Conservation (phyloP, 2,888 invertebrate species). For the Elegia similella region DNA sequence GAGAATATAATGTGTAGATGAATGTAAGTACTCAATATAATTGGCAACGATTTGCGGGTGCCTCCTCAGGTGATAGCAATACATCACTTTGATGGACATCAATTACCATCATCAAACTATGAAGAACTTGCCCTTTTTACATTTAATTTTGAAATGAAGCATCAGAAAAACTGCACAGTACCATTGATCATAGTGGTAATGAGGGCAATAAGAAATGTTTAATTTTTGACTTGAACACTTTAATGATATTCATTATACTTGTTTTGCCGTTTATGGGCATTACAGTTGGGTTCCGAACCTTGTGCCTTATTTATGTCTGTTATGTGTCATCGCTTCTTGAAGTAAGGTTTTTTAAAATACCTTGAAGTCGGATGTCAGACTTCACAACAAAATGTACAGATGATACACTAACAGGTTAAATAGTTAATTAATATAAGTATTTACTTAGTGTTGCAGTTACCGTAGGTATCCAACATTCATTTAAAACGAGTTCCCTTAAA, state of each 20-base stretch:
- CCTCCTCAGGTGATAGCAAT: neutral
- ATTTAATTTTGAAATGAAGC: neutral
- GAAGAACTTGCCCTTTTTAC: neutral
- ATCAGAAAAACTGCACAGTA: neutral
- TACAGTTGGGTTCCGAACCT: neutral
- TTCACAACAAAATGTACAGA: too few relatives aligned
- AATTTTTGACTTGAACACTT: neutral
- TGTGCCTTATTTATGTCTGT: neutral
- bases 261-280: neutral
- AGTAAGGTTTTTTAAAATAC: neutral
- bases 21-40: neutral
- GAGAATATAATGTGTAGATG: too few relatives aligned
- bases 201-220: neutral
- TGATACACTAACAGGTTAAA: too few relatives aligned
- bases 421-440: too few relatives aligned
- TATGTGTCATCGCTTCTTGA: neutral
- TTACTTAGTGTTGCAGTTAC: too few relatives aligned
- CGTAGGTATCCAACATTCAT: too few relatives aligned
- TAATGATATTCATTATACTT: neutral
- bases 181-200: neutral
- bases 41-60: neutral
- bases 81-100: neutral
- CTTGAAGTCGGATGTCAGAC: neutral
- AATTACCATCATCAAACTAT: neutral
- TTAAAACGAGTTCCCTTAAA: too few relatives aligned